Base-by-base conservation (phyloP, 1,140 invertebrate genomes). In the Anagrus nilaparvatae region DNA sequence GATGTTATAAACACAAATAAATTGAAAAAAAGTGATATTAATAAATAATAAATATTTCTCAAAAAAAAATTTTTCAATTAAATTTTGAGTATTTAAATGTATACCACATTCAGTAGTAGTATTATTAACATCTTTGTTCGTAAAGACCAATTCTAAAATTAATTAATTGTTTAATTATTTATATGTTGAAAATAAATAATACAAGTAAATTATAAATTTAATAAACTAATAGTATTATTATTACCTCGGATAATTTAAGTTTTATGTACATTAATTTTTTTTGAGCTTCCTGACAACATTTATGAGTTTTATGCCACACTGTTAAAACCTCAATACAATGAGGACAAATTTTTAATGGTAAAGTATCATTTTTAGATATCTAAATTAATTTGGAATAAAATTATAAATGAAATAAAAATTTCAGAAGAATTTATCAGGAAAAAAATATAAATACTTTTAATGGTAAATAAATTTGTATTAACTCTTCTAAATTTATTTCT, bases 261-360 rank as follows among this genome's bases (percentile, higher is more conserved):
- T 65, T 57, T 33, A 67, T 51, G 20, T 55, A 49, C 9, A 62
- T 12, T 14, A 80, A 56, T 40, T 65, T 67, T 16, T 56, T 55
- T 45, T 81, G 73, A 4, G 77, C 73, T 40, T 71, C 69, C 14
- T 71, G 28, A 55, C 73, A 77, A 44, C 66, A 68, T 42, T 71
- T 53, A 14, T 71, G 61, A 24, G 82, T 62, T 43, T 79, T 72
- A 53, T 78, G 72, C 74, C 76, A 82, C 0, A 75, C 69, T 24
- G 80, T 52, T 14, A 83, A 49, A 0, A 73, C 75, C 31, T 69
- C 72, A 0, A 73, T 71, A 55, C 81, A 83, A 38, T 74, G 69
- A 49, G 71, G 75, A 64, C 81, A 83, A 29, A 80, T 58, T 44
- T 75, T 69, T 5, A 68, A 50, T 2, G 79, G 78, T 42, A 81